A percentile compares a stretch with the other conserved stretches of the same genome.
Conservation (phyloP, 2,113 vertebrate genomes). For the Xiphophorus couchianus region DNA sequence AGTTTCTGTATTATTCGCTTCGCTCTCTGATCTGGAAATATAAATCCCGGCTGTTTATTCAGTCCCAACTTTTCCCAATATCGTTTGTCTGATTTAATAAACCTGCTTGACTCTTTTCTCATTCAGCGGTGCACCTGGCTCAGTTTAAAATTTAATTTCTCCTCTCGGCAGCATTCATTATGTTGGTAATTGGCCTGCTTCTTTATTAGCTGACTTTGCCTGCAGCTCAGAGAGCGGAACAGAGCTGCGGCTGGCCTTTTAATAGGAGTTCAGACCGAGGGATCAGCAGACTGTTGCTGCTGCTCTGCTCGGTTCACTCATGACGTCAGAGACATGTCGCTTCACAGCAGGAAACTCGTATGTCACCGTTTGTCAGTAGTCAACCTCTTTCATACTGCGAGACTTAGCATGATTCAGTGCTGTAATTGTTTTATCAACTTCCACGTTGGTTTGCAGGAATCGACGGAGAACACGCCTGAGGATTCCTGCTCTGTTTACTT, state of each 20-base stretch:
- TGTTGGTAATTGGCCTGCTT: constrained; percentile 51
- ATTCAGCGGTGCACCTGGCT: constrained; percentile 42
- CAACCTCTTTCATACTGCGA: background rate
- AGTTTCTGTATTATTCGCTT: background rate
- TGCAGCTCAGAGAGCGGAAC: constrained; percentile 36
- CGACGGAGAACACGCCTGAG: background rate
- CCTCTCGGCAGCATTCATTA: constrained; percentile 40
- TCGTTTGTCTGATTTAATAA: constrained; percentile 32
- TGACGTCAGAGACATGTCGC: background rate
- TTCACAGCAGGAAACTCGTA: background rate
- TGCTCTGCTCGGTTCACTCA: background rate
- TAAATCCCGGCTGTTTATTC: constrained; percentile 27
- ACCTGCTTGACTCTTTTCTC: constrained; percentile 9
- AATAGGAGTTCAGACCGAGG: background rate
- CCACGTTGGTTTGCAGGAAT: background rate
- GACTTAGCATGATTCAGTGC: background rate
- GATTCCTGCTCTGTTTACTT: too few relatives aligned
- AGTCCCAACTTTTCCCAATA: background rate
- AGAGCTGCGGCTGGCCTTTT: constrained; percentile 16
- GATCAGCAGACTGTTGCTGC: background rate
- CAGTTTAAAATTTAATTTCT: constrained; percentile 50
- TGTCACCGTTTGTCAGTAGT: background rate
- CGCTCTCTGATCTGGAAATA: constrained; percentile 5
- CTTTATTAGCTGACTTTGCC: constrained; percentile 55
- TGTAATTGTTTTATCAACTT: background rate